Conservation (phyloP, 2,113 vertebrate species). For the Hydropotes inermis region DNA sequence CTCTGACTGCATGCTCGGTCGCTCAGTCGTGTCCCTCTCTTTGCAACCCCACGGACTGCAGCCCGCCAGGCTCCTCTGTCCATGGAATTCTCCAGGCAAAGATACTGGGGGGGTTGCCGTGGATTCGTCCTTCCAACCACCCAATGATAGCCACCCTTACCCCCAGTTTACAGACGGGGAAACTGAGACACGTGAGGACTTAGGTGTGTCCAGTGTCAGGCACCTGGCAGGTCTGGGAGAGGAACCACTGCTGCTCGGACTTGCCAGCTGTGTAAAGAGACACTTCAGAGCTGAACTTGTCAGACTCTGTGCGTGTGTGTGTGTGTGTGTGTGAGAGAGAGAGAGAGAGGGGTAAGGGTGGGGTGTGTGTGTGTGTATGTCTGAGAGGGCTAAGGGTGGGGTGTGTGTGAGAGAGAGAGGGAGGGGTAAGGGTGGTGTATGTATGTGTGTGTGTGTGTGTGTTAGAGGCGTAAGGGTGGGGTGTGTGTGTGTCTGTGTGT, state of each 20-base stretch:
- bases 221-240: neutral
- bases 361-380: neutral
- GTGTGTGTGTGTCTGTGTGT: neutral
- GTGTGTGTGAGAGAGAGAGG: no score
- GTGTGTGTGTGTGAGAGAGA: neutral
- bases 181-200: neutral
- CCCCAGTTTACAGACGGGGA: neutral
- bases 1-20: rapidly evolving
- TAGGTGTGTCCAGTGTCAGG: neutral
- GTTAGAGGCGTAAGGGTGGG: no score
- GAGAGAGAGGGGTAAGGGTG: no score
- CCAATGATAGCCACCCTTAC: neutral
- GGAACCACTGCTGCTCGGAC: neutral
- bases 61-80: neutral
- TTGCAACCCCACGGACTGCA: neutral
- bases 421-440: neutral
- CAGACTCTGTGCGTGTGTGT: no score
- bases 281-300: neutral
- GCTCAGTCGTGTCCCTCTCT: neutral
- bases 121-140: neutral
- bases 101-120: neutral
- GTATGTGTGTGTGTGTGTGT: neutral
- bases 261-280: neutral
- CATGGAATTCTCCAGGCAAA: neutral
- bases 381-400: no score